Percentiles rank a stretch among this genome's conserved stretches.
Evolutionary conservation across 2,113 vertebrate genomes (phyloP).

Genomic region (Otis tarda): DNA sequence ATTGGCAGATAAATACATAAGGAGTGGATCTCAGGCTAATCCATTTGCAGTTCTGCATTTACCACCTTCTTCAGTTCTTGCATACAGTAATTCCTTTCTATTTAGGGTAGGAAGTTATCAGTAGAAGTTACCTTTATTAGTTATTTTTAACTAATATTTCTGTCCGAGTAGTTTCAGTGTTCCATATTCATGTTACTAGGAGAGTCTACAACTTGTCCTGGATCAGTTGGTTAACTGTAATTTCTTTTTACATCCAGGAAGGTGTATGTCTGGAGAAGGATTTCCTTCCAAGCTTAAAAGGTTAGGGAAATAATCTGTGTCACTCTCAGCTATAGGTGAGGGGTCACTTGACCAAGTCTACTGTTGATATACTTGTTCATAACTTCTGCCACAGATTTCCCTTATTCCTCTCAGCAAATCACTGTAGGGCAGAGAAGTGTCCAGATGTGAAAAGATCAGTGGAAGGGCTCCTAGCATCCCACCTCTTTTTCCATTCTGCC

Average conservation of each 20-base stretch:
- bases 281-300: not conserved
- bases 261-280: not conserved
- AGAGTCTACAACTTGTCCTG: not conserved
- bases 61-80: not conserved
- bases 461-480: not conserved
- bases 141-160: not conserved
- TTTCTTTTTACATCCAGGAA: not conserved
- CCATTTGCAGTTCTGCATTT: not conserved
- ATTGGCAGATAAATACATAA: not conserved
- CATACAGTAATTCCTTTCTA: not conserved
- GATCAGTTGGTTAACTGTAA: not conserved
- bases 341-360: not conserved
- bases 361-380: not conserved
- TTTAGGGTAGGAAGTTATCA: not conserved
- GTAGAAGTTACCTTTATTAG: not conserved
- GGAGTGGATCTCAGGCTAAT: not conserved
- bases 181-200: not conserved
- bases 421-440: not conserved
- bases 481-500: not conserved
- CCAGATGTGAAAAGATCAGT: not conserved
- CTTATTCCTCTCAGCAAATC: not conserved
- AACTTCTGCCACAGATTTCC: not conserved
- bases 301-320: not conserved
- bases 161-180: not conserved
- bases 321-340: not conserved